Percentiles rank a stretch among this genome's conserved stretches.
Evolutionary conservation across 2,888 invertebrate genomes (phyloP).

Genomic region (Troglohyphantes excavatus): DNA sequence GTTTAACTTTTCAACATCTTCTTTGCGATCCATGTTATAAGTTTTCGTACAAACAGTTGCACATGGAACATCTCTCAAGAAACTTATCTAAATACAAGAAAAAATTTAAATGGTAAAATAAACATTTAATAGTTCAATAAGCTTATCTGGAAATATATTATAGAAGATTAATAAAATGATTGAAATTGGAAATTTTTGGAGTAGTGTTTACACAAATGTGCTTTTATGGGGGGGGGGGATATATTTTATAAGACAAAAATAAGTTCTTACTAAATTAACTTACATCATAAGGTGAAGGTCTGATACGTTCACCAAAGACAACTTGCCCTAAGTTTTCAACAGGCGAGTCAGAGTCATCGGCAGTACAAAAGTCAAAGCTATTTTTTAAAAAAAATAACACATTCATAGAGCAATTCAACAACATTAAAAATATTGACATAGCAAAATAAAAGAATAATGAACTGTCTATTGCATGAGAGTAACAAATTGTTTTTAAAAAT

Average conservation of each 20-base stretch:
- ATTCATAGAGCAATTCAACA: no score
- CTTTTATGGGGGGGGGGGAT: neutral
- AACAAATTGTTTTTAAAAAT: no score
- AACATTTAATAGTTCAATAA: no score
- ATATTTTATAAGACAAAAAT: no score
- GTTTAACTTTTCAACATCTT: conserved; percentile 88
- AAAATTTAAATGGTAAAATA: no score
- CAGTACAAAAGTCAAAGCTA: conserved; percentile 96
- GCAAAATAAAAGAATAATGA: no score
- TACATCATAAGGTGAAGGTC: conserved; percentile 95
- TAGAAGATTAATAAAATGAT: no score
- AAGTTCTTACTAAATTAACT: conserved; percentile 58
- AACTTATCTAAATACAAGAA: conserved; percentile 85
- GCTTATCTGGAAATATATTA: no score
- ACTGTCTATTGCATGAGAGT: no score
- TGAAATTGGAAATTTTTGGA: no score
- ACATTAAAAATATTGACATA: no score
- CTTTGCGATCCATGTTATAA: conserved; percentile 87
- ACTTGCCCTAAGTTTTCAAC: conserved; percentile 99
- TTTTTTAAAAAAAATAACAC: conserved; percentile 64
- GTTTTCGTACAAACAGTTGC: conserved; percentile 85
- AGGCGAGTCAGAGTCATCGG: conserved; percentile 89
- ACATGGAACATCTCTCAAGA: conserved; percentile 87
- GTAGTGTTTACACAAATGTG: neutral
- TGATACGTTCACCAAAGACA: conserved; percentile 98